phyloP scores from a whole-genome alignment of 1,140 invertebrate species.

The fruit fly (Drosophila melanogaster) region Release_6_plus_ISO1_MT NT_033779.5:18193501-18194000 shows the following conservation, averaged over 20 bases:
- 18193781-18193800: slow-evolving; percentile 52
- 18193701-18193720: slow-evolving; percentile 32
- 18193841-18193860: slow-evolving; percentile 65
- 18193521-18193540: slow-evolving; percentile 43
- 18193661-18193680: slow-evolving; percentile 81
- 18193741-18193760: neutral
- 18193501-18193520: slow-evolving; percentile 77
- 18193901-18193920: slow-evolving; percentile 59
- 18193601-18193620: slow-evolving; percentile 68
- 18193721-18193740: slow-evolving; percentile 5
- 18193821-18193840: slow-evolving; percentile 54
- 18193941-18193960: slow-evolving; percentile 46
- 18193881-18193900: slow-evolving; percentile 58
- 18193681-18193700: slow-evolving; percentile 68
- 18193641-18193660: slow-evolving; percentile 34
- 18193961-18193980: slow-evolving; percentile 70
- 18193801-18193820: slow-evolving; percentile 66
- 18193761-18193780: slow-evolving; percentile 40
- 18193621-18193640: slow-evolving; percentile 18
- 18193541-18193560: slow-evolving; percentile 33
- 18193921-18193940: slow-evolving; percentile 36
- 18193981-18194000: slow-evolving; percentile 72
- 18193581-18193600: slow-evolving; percentile 67
- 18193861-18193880: slow-evolving; percentile 1
- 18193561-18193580: slow-evolving; percentile 54